Conservation (phyloP, 2,797 vertebrate species). For the Masticophis lateralis region DNA sequence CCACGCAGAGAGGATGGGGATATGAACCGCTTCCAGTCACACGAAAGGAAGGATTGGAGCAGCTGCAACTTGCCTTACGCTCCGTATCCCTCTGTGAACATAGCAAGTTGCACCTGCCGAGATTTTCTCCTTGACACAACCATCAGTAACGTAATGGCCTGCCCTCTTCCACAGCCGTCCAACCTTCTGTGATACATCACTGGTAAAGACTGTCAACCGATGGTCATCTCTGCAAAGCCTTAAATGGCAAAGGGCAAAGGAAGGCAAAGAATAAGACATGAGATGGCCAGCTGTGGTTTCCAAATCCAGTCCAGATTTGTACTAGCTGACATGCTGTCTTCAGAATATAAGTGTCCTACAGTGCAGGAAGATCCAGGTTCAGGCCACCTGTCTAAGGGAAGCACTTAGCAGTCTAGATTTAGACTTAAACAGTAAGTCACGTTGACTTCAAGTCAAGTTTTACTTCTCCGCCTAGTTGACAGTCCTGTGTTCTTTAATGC, state of each 20-base stretch:
- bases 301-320: neutral
- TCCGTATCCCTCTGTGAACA: neutral
- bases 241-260: slow-evolving; percentile 2
- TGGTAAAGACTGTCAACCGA: neutral
- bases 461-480: neutral
- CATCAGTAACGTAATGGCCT: neutral
- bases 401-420: neutral
- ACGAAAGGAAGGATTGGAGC: neutral
- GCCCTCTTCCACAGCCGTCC: neutral
- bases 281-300: neutral
- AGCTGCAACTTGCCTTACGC: neutral
- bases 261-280: neutral
- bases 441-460: neutral
- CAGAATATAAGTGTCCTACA: neutral
- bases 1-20: neutral
- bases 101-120: neutral
- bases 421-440: neutral
- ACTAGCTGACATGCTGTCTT: neutral
- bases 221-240: neutral
- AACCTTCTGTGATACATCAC: neutral
- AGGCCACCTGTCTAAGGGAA: neutral
- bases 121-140: neutral
- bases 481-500: neutral
- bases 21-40: neutral
- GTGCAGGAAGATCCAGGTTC: neutral